These are phyloP conservation scores for Raja brachyura DNA, from an alignment of 2,113 vertebrate genomes.

Conservation along the genomic window DNA sequence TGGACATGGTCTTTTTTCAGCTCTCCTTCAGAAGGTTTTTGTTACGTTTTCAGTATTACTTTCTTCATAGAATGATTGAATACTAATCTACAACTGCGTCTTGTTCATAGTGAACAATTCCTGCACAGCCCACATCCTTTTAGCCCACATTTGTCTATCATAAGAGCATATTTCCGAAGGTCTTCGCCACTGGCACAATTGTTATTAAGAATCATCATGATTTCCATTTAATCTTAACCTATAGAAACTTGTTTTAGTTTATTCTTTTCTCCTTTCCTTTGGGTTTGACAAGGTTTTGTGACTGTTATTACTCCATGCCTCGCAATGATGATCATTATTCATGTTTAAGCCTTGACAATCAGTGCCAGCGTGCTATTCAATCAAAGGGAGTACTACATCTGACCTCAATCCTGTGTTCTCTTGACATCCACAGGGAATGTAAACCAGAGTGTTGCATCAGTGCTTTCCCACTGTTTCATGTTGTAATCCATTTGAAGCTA, in stretches of 20 bases:
- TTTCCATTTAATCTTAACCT: neutral
- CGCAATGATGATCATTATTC: neutral
- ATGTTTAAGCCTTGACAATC: neutral
- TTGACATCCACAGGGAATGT: neutral
- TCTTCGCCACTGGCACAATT: neutral
- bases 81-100: neutral
- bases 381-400: neutral
- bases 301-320: neutral
- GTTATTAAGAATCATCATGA: neutral
- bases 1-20: neutral
- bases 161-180: neutral
- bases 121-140: neutral
- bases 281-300: neutral
- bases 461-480: neutral
- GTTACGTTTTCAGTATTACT: neutral
- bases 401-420: constrained; percentile 1
- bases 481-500: neutral
- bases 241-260: neutral
- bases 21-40: neutral
- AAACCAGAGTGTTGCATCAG: neutral
- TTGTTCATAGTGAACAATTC: neutral
- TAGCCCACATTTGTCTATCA: neutral
- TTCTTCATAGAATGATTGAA: neutral
- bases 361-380: neutral
- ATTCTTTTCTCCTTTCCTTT: neutral